Evolutionary conservation across 2,113 vertebrate genomes (phyloP), one percentile per base, ranked within the genome.

Genomic region (Aix galericulata): DNA sequence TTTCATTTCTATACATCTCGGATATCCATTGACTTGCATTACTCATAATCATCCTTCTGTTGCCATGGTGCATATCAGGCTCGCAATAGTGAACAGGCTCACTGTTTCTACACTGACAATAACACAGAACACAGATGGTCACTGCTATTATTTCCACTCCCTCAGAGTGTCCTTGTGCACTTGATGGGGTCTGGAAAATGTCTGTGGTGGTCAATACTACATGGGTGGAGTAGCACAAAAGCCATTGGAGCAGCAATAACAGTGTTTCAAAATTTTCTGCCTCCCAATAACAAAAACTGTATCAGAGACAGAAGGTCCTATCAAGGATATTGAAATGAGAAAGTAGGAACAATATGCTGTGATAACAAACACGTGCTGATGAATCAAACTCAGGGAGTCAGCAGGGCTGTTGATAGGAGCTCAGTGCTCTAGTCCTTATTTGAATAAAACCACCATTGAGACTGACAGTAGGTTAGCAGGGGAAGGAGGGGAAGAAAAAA

Each of bases 1-100:
- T 91, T 94, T 95, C 74, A 88, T 89, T 96, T 88, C 82, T 86
- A 21, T 50, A 58, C 50, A 76, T 86, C 67, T 77, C 73, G 63
- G 78, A 21, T 44, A 73, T 40, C 23, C 59, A 91, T 74, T 84
- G 83, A 88, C 60, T 86, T 81, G 66, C 52, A 68, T 68, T 66
- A 52, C 88, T 92, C 88, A 9, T 77, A 79, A 86, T 71, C 86
- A 83, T 69, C 53, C 44, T 48, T 77, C 68, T 83, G 86, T 90
- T 95, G 88, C 92, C 80, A 88, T 88, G 95, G 94, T 88, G 91
- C 76, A 1, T 6, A 36, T 25, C 64, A 66, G 82, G 76, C 79
- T 92, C 3, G 18, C 82, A 34, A 6, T 17, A n/a, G 58, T 25
- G 44, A 91, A 53, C 50, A 2, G 25, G n/a, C 46, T 86, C 40